A percentile compares a stretch with the other conserved stretches of the same genome.
Evolutionary conservation across 2,113 vertebrate genomes (phyloP).

Genomic region (Oncorhynchus clarkii): DNA sequence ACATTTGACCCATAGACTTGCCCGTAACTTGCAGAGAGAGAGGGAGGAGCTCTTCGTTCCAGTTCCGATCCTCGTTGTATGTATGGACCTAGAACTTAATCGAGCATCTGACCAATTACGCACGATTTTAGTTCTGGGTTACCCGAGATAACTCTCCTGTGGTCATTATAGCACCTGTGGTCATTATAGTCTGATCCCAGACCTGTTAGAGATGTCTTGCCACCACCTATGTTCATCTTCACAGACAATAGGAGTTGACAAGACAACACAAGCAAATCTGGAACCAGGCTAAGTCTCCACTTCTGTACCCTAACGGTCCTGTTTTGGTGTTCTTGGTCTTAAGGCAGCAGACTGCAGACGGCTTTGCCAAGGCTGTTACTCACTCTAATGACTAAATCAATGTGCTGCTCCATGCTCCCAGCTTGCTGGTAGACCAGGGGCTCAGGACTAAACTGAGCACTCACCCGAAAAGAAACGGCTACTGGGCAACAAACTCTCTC

Average conservation of each 20-base stretch:
- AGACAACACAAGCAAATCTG: background rate
- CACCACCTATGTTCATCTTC: no score
- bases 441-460: background rate
- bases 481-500: background rate
- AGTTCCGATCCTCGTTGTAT: no score
- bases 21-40: no score
- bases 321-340: conserved; percentile 4
- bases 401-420: background rate
- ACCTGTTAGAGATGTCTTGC: no score
- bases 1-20: no score
- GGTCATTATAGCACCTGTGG: no score
- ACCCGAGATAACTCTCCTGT: no score
- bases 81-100: no score
- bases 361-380: background rate
- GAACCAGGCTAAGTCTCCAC: background rate
- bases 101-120: no score
- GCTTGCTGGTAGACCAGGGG: conserved; percentile 3
- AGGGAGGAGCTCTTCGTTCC: no score
- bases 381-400: conserved; percentile 28
- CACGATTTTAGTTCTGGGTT: no score
- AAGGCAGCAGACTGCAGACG: background rate
- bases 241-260: background rate
- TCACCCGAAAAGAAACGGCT: background rate
- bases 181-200: no score
- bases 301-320: background rate